These are phyloP conservation scores for Pipistrellus nathusii DNA, from an alignment of 2,797 vertebrate genomes.

Conservation along the genomic window DNA sequence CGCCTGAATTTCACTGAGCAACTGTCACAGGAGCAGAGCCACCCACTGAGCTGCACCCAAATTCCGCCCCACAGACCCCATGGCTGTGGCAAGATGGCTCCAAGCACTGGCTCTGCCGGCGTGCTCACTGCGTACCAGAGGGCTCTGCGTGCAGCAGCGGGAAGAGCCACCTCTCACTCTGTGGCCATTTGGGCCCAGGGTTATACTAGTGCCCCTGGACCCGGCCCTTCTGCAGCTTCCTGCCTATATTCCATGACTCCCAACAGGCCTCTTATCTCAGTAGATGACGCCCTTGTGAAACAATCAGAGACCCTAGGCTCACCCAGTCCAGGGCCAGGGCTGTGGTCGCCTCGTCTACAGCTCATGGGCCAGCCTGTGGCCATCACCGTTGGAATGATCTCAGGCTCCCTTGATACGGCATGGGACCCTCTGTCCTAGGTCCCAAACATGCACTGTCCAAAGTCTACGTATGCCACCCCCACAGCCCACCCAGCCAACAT, in stretches of 20 bases:
- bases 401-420: neutral
- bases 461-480: too few relatives aligned
- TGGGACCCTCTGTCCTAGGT: too few relatives aligned
- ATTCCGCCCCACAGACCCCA: neutral
- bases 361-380: neutral
- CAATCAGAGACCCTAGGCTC: neutral
- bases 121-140: neutral
- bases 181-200: neutral
- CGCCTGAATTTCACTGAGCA: neutral
- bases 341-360: neutral
- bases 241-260: neutral
- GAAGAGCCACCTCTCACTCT: neutral
- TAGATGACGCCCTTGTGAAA: neutral
- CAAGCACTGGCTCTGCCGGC: neutral
- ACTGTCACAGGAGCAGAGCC: neutral
- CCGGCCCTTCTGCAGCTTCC: neutral
- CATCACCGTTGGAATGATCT: neutral
- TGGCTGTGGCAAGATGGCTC: neutral
- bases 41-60: neutral
- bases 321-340: neutral
- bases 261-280: neutral
- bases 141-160: neutral
- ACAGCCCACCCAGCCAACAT: neutral
- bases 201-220: neutral
- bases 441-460: neutral